phyloP scores from a whole-genome alignment of 2,888 invertebrate genomes.

The Encarsia formosa region DNA sequence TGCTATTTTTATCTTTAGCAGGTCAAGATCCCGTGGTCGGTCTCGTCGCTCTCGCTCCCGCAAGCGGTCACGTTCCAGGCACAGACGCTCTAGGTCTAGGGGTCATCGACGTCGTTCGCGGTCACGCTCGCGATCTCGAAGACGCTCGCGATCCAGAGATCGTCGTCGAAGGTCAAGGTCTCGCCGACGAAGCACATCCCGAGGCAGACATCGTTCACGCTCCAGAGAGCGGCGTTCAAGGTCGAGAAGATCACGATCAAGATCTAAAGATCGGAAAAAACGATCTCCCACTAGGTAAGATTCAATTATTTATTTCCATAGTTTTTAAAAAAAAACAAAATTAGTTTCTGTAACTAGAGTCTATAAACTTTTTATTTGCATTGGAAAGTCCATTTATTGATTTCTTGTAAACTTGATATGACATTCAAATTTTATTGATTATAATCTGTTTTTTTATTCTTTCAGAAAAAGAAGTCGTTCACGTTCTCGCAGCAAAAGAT shows the following conservation, averaged over 20 bases:
- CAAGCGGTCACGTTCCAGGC: conserved; percentile 46
- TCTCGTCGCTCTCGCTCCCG: conserved; percentile 45
- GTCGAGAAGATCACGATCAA: conserved; percentile 47
- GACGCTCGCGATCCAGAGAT: conserved; percentile 45
- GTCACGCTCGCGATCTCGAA: conserved; percentile 53
- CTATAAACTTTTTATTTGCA: no score
- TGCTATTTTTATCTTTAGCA: conserved; percentile 40
- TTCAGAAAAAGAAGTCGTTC: conserved; percentile 44
- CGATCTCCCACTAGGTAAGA: conserved; percentile 34
- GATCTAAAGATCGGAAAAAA: conserved; percentile 47
- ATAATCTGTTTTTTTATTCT: not conserved
- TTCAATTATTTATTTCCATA: not conserved
- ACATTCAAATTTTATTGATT: not conserved
- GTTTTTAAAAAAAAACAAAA: no score
- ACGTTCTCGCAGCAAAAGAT: conserved; percentile 56
- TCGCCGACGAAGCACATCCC: conserved; percentile 44
- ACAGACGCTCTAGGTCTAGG: conserved; percentile 59
- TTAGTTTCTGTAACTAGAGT: no score
- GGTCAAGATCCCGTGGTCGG: conserved; percentile 61
- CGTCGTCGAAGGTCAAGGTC: conserved; percentile 45
- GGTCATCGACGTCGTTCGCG: conserved; percentile 59
- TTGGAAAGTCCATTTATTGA: not conserved
- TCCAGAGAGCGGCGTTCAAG: conserved; percentile 48
- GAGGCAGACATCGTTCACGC: conserved; percentile 51
- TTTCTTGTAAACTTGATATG: not conserved